Conservation (phyloP, 2,888 invertebrate species). For the Prosapia bicincta region DNA sequence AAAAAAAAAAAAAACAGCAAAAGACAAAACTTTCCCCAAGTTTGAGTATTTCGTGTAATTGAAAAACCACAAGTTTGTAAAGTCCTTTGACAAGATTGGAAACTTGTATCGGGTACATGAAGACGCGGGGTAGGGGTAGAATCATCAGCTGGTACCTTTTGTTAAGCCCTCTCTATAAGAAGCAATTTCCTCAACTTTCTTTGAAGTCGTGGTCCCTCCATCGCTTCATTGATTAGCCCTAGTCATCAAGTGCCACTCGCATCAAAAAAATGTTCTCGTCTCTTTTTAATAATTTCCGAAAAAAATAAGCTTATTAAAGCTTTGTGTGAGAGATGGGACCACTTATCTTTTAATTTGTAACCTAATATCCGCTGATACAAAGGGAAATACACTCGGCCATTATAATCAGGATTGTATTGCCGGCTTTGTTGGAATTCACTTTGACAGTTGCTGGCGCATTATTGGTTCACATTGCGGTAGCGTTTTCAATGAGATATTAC, state of each 20-base stretch:
- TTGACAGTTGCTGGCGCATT: background rate
- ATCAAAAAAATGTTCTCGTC: background rate
- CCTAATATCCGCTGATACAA: slow-evolving; percentile 1
- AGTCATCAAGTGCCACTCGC: background rate
- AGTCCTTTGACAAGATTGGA: background rate
- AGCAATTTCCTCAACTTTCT: background rate
- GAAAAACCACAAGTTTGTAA: background rate
- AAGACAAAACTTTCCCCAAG: background rate
- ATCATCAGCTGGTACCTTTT: background rate
- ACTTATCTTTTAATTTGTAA: slow-evolving; percentile 4
- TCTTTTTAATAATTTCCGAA: background rate
- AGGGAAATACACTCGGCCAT: too few species aligned
- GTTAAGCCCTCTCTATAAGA: background rate
- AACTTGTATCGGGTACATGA: background rate
- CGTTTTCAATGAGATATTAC: too few species aligned
- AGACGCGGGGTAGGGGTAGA: background rate
- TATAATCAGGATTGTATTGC: background rate
- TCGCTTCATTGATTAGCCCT: background rate
- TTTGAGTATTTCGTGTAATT: background rate
- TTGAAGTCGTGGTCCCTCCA: background rate
- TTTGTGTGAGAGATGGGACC: background rate
- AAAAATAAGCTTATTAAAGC: background rate
- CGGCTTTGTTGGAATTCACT: background rate
- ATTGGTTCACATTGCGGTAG: too few species aligned
- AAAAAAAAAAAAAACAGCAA: background rate